Percentiles rank a stretch among this genome's conserved stretches.
Conservation (phyloP, 2,797 vertebrate species). For the Craterocephalus amniculus region DNA sequence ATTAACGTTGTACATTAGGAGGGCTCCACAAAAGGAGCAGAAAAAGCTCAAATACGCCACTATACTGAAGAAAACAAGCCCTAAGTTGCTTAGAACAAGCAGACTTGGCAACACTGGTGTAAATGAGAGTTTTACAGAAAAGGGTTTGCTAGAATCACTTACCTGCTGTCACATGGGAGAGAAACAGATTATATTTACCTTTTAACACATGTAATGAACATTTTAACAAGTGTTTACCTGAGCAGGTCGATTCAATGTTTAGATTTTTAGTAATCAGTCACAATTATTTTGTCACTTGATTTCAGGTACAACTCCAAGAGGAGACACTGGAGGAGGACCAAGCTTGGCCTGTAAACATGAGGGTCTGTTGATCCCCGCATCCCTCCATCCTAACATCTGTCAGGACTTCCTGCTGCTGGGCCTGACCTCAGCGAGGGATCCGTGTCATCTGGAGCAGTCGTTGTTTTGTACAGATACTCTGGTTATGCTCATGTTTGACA, state of each 20-base stretch:
- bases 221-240: not conserved
- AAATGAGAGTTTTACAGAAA: no score
- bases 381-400: conserved; percentile 44
- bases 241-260: not conserved
- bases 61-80: no score
- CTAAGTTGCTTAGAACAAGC: no score
- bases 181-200: not conserved
- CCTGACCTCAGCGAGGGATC: conserved; percentile 56
- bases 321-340: conserved; percentile 95
- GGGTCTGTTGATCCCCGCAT: conserved; percentile 42
- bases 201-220: not conserved
- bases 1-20: no score
- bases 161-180: not conserved
- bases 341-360: conserved; percentile 87
- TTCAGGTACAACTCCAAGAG: conserved; percentile 96
- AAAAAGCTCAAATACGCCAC: no score
- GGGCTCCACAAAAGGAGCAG: no score
- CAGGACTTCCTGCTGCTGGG: conserved; percentile 66
- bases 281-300: not conserved
- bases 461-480: conserved; percentile 84
- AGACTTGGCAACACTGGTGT: no score
- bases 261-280: not conserved
- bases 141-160: not conserved
- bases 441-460: conserved; percentile 69
- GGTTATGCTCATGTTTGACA: conserved; percentile 79